phyloP scores from a whole-genome alignment of 2,888 invertebrate genomes.

The Miltochrista miniata region DNA sequence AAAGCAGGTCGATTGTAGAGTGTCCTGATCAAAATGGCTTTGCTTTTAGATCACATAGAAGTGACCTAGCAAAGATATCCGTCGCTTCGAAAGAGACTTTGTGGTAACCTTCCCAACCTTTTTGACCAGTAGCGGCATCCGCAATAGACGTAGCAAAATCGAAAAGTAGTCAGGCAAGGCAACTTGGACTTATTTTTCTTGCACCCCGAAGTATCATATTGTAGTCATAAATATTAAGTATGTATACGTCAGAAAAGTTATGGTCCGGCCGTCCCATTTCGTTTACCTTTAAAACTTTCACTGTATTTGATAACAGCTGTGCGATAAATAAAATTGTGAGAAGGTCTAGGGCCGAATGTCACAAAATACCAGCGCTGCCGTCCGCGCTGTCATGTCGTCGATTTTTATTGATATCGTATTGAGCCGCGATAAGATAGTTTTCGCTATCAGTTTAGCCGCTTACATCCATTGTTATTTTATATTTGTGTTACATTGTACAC shows the following conservation, averaged over 20 bases:
- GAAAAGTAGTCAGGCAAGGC: too few relatives aligned
- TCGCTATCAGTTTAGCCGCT: conserved; percentile 51
- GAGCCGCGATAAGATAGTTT: conserved; percentile 70
- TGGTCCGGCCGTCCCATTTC: not conserved
- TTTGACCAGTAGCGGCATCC: too few relatives aligned
- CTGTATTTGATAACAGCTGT: conserved; percentile 12
- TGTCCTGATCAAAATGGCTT: too few relatives aligned
- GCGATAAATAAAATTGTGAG: conserved; percentile 19
- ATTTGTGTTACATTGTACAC: conserved; percentile 45
- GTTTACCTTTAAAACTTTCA: not conserved
- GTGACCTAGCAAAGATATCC: too few relatives aligned
- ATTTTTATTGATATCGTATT: conserved; percentile 68
- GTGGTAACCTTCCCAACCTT: too few relatives aligned
- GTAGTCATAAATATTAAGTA: not conserved
- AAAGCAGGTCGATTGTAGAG: too few relatives aligned
- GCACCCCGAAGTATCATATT: not conserved
- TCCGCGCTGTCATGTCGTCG: conserved; percentile 29
- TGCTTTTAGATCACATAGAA: too few relatives aligned
- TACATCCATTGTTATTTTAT: conserved; percentile 51
- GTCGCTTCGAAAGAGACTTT: too few relatives aligned
- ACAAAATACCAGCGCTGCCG: conserved; percentile 5
- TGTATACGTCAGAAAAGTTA: not conserved
- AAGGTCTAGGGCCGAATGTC: conserved; percentile 49
- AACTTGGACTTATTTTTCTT: not conserved
- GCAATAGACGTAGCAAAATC: too few relatives aligned